These are phyloP conservation scores for Litoditis marina DNA, from an alignment of 2,888 invertebrate species.

Conservation along the genomic window DNA sequence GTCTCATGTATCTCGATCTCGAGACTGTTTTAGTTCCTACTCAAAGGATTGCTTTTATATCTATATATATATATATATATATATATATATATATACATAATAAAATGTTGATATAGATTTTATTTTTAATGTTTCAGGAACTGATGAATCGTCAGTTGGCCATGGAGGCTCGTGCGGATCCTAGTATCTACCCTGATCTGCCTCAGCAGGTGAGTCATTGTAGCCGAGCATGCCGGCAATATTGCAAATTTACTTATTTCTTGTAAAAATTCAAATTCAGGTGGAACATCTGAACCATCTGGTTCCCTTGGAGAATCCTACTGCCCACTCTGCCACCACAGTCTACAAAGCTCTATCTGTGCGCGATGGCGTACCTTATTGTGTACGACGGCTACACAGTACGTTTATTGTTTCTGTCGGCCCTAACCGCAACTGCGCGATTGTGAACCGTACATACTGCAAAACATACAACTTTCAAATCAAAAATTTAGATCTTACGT, in stretches of 20 bases:
- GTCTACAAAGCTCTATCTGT: constrained; percentile 37
- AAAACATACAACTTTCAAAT: too few species aligned
- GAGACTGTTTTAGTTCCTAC: too few species aligned
- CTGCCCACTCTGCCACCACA: constrained; percentile 22
- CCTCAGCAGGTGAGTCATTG: constrained; percentile 31
- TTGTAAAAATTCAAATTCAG: too few species aligned
- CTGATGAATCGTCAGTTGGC: constrained; percentile 45
- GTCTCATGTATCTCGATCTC: neutral
- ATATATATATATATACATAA: too few species aligned
- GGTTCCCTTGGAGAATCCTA: constrained; percentile 36
- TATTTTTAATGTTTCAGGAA: constrained; percentile 28
- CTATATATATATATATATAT: too few species aligned
- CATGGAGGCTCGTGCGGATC: constrained; percentile 36
- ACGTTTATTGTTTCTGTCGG: neutral
- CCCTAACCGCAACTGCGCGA: too few species aligned
- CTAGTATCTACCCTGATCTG: constrained; percentile 28
- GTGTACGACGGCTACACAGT: constrained; percentile 44
- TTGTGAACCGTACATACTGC: too few species aligned
- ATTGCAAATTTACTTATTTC: neutral
- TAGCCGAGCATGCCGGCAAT: too few species aligned
- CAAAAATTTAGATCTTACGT: too few species aligned
- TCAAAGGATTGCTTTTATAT: too few species aligned
- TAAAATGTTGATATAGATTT: neutral
- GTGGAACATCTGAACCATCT: constrained; percentile 37
- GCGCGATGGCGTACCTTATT: constrained; percentile 44